Conservation (phyloP, 2,888 invertebrate species). For the Chloromyia formosa region DNA sequence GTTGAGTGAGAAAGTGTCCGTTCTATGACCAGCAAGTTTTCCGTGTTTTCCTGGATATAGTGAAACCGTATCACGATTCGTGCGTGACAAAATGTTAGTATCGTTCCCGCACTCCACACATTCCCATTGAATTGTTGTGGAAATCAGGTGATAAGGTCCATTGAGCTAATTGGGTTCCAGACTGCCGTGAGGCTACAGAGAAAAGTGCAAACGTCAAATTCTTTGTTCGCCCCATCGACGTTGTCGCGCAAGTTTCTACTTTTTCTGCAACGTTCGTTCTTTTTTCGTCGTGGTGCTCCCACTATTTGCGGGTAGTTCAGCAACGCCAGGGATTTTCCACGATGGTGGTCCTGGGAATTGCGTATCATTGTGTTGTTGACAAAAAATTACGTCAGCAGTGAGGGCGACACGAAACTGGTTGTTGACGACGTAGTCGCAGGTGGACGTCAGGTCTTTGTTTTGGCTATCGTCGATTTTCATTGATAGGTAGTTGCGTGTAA, state of each 20-base stretch:
- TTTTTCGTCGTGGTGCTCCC: neutral
- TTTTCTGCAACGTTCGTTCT: slow-evolving; percentile 4
- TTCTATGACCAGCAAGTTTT: neutral
- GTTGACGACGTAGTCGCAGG: neutral
- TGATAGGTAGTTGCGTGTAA: too few species aligned
- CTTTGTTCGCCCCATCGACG: slow-evolving; percentile 27
- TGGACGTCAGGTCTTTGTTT: slow-evolving; percentile 24
- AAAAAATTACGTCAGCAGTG: slow-evolving; percentile 34
- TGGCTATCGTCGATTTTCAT: neutral
- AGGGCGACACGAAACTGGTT: slow-evolving; percentile 10
- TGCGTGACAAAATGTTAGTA: slow-evolving; percentile 32
- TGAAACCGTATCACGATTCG: neutral
- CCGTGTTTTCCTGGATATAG: slow-evolving; percentile 20
- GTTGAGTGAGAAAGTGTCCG: slow-evolving; percentile 29
- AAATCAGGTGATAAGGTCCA: neutral
- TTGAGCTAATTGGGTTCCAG: slow-evolving; percentile 8
- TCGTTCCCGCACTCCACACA: neutral
- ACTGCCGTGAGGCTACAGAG: neutral
- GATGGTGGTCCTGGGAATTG: slow-evolving; percentile 1
- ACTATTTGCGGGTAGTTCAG: neutral
- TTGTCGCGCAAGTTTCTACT: neutral
- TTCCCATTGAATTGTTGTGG: neutral
- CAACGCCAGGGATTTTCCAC: neutral
- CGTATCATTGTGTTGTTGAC: slow-evolving; percentile 26
- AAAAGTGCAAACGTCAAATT: slow-evolving; percentile 37